phyloP scores from a whole-genome alignment of 2,888 invertebrate genomes.

The Tolmerus cingulatus region DNA sequence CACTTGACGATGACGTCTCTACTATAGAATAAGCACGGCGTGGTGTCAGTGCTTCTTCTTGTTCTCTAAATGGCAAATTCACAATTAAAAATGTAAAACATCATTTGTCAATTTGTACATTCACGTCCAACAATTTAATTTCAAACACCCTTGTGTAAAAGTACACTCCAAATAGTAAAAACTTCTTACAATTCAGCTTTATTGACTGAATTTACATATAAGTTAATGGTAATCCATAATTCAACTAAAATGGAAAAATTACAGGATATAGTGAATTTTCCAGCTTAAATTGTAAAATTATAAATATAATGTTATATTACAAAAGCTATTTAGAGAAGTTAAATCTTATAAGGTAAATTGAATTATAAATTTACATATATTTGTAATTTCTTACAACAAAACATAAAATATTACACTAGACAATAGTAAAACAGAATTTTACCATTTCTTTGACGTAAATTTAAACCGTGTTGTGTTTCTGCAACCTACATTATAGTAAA shows the following conservation, averaged over 20 bases:
- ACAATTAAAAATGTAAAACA: neutral
- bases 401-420: neutral
- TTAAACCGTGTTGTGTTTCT: neutral
- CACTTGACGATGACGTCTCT: no score
- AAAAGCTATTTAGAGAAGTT: neutral
- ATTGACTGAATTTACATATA: neutral
- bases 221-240: neutral
- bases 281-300: neutral
- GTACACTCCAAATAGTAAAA: neutral
- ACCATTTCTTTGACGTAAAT: neutral
- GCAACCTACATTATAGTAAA: neutral
- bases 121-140: neutral
- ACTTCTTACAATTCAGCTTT: neutral
- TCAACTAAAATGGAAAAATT: neutral
- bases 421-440: neutral
- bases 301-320: neutral
- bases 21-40: no score
- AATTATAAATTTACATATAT: neutral
- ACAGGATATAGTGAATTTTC: neutral
- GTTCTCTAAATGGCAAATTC: neutral
- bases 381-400: neutral
- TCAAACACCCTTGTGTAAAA: neutral
- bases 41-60: no score
- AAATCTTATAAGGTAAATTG: neutral
- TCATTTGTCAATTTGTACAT: neutral